phyloP scores from a whole-genome alignment of 1,140 invertebrate genomes.

The Zelostemma sp. region DNA sequence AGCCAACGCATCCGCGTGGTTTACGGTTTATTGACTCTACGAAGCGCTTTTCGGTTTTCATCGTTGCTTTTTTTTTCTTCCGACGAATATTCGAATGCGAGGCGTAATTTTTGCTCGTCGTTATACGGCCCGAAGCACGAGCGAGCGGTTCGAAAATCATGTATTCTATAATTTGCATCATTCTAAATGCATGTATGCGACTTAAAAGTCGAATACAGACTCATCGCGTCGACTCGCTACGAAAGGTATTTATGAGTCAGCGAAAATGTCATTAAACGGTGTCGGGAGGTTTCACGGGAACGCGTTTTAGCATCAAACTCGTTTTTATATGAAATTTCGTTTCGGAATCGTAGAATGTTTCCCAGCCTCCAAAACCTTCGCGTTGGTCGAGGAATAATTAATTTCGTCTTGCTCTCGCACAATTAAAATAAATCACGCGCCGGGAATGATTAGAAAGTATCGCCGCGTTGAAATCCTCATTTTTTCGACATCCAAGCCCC shows the following conservation, averaged over 20 bases:
- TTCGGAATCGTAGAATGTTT: neutral
- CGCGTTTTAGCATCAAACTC: neutral
- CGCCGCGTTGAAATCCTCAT: conserved; percentile 1
- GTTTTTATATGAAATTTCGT: neutral
- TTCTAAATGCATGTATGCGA: neutral
- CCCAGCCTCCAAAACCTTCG: no score
- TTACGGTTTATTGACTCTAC: no score
- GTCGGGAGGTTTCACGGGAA: neutral
- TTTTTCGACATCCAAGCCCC: no score
- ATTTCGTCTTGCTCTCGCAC: neutral
- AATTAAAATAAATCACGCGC: no score
- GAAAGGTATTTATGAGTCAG: conserved; percentile 3
- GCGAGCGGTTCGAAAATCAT: neutral
- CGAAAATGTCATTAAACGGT: conserved; percentile 1
- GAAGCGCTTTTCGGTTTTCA: no score
- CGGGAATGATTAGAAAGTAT: no score
- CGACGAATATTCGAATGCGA: no score
- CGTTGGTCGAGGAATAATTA: no score
- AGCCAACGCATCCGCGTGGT: no score
- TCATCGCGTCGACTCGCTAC: neutral
- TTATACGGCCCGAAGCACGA: neutral
- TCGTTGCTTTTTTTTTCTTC: no score
- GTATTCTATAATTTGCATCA: conserved; percentile 2
- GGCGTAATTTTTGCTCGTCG: neutral
- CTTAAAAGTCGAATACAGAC: neutral